Percentiles rank a stretch among this genome's conserved stretches.
These are phyloP conservation scores for Elysia crispata DNA, from an alignment of 2,888 invertebrate genomes.

Conservation along the genomic window DNA sequence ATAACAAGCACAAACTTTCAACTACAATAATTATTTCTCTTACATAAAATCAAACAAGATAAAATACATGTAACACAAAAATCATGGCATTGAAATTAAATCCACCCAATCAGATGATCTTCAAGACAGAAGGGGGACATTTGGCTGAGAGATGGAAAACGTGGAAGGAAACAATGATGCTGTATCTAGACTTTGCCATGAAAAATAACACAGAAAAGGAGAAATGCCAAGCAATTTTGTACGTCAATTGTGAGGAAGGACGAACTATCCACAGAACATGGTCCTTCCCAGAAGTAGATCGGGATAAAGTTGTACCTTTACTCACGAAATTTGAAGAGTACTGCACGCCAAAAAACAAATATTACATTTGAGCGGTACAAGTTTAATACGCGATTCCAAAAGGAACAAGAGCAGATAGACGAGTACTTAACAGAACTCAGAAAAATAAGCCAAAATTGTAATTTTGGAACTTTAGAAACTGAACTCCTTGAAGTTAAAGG, in stretches of 20 bases:
- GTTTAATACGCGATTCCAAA: neutral
- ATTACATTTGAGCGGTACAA: neutral
- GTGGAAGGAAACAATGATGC: neutral
- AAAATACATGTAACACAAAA: no score
- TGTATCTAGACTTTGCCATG: neutral
- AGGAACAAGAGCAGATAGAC: neutral
- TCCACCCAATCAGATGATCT: neutral
- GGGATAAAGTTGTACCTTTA: neutral
- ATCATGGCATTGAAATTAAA: no score
- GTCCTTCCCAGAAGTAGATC: neutral
- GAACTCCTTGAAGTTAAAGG: no score
- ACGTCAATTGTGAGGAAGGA: neutral
- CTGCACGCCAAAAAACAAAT: neutral
- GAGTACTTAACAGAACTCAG: no score
- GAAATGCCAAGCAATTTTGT: neutral
- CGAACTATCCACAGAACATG: neutral
- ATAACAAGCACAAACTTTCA: no score
- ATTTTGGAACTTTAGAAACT: no score
- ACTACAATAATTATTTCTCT: no score
- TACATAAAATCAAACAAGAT: no score
- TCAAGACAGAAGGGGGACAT: neutral
- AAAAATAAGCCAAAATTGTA: no score
- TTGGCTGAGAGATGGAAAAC: slow-evolving; percentile 1
- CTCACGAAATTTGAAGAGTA: neutral
- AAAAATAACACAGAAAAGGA: neutral